Percentiles rank a stretch among this genome's conserved stretches.
Evolutionary conservation across 2,797 vertebrate species (phyloP).

Genomic region (Erpetoichthys calabaricus): DNA sequence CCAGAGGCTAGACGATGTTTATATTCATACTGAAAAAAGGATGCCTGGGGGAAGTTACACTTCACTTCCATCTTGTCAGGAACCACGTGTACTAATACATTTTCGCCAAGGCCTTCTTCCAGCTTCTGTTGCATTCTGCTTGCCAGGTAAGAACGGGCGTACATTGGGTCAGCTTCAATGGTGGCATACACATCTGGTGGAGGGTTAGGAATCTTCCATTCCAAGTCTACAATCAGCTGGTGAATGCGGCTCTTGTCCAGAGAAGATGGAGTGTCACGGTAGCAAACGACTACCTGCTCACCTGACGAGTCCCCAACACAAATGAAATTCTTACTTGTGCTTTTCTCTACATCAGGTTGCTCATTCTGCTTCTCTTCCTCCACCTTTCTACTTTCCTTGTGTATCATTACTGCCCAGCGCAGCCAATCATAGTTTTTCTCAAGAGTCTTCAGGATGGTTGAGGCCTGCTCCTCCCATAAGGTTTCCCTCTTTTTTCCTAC

Average conservation of each 20-base stretch:
- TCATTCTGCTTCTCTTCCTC: conserved; percentile 13
- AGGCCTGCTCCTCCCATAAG: conserved; percentile 32
- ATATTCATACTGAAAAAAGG: conserved; percentile 49
- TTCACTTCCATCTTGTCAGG: conserved; percentile 47
- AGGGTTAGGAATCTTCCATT: conserved; percentile 57
- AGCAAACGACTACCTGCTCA: conserved; percentile 40
- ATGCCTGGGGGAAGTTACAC: conserved; percentile 45
- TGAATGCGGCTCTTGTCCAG: conserved; percentile 48
- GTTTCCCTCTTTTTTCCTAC: conserved; percentile 23
- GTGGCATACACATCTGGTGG: conserved; percentile 47
- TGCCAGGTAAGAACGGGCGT: conserved; percentile 41
- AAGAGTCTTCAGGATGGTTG: conserved; percentile 33
- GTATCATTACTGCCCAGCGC: conserved; percentile 52
- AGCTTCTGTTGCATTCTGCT: conserved; percentile 48
- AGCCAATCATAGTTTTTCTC: conserved; percentile 55
- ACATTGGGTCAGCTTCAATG: conserved; percentile 43
- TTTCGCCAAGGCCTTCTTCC: conserved; percentile 37
- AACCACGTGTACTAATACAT: conserved; percentile 44
- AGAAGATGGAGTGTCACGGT: conserved; percentile 35
- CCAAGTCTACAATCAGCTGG: conserved; percentile 50
- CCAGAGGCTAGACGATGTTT: conserved; percentile 50
- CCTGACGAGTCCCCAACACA: conserved; percentile 22
- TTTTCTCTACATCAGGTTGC: neutral
- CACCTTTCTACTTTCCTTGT: conserved; percentile 21
- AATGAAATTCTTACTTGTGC: conserved; percentile 26